Evolutionary conservation across 2,113 vertebrate genomes (phyloP).

Genomic region (Pithys albifrons): DNA sequence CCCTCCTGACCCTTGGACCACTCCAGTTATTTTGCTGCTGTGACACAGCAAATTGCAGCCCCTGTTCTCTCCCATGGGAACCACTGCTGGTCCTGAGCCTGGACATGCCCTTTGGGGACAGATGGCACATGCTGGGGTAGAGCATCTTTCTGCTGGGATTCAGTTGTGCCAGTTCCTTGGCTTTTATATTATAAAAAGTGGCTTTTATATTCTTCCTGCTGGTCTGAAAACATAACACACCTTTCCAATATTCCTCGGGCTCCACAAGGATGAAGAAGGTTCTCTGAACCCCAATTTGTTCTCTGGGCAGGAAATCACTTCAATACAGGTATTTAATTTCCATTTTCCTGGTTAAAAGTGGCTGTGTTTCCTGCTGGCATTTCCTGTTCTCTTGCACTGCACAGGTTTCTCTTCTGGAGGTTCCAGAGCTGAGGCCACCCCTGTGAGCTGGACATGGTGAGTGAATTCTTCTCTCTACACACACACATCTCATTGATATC

Average conservation of each 20-base stretch:
- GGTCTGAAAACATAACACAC: background rate
- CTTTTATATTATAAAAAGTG: background rate
- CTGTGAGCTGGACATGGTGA: fast-evolving
- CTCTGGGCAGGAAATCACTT: background rate
- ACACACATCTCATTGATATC: fast-evolving
- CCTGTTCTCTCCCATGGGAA: background rate
- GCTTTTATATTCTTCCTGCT: background rate
- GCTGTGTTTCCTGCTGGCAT: background rate
- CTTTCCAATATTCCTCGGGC: fast-evolving
- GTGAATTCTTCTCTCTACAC: background rate
- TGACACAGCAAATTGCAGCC: background rate
- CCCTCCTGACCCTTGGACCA: background rate
- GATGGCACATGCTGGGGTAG: background rate
- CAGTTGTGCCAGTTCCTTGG: background rate
- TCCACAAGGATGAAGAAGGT: background rate
- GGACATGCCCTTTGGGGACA: background rate
- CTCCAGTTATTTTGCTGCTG: background rate
- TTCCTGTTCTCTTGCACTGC: background rate
- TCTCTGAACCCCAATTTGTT: background rate
- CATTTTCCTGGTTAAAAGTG: background rate
- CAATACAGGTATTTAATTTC: background rate
- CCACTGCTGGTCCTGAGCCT: background rate
- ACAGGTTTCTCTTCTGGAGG: background rate
- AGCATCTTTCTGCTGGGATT: background rate
- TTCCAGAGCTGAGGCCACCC: background rate